These are phyloP conservation scores for Gobiocypris rarus DNA, from an alignment of 2,113 vertebrate species.

Conservation along the genomic window DNA sequence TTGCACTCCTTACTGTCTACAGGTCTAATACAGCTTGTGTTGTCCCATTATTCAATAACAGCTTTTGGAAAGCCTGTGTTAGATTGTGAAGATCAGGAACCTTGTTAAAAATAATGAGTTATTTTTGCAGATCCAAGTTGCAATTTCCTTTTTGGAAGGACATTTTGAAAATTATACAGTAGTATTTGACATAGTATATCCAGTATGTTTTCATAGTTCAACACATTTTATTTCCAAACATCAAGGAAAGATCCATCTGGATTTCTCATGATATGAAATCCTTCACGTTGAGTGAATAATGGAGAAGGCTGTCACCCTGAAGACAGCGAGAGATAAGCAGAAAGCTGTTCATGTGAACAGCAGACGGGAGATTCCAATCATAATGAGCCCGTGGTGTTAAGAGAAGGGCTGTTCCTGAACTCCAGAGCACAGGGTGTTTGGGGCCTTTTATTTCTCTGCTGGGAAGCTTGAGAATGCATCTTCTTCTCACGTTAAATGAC, in stretches of 20 bases:
- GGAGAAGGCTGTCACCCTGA: not conserved
- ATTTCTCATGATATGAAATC: not conserved
- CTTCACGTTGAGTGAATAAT: not conserved
- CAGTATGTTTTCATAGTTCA: not conserved
- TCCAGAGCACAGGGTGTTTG: not conserved
- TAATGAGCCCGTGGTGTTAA: not conserved
- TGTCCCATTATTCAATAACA: not conserved
- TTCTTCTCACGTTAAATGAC: constrained; percentile 2
- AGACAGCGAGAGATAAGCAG: not conserved
- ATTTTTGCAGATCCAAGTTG: not conserved
- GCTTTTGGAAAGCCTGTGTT: not conserved
- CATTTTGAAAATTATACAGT: not conserved
- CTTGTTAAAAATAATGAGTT: not conserved
- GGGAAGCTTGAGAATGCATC: not conserved
- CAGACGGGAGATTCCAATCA: not conserved
- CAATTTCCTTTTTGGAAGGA: not conserved
- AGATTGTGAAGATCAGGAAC: not conserved
- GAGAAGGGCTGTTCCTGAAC: not conserved
- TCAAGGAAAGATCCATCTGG: not conserved
- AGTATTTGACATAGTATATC: no score
- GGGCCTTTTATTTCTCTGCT: not conserved
- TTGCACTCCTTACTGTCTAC: not conserved
- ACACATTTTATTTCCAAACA: not conserved
- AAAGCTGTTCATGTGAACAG: not conserved
- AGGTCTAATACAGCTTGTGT: not conserved